A percentile compares a stretch with the other conserved stretches of the same genome.
phyloP scores from a whole-genome alignment of 2,888 invertebrate genomes.

The Cerceris ruficornis region DNA sequence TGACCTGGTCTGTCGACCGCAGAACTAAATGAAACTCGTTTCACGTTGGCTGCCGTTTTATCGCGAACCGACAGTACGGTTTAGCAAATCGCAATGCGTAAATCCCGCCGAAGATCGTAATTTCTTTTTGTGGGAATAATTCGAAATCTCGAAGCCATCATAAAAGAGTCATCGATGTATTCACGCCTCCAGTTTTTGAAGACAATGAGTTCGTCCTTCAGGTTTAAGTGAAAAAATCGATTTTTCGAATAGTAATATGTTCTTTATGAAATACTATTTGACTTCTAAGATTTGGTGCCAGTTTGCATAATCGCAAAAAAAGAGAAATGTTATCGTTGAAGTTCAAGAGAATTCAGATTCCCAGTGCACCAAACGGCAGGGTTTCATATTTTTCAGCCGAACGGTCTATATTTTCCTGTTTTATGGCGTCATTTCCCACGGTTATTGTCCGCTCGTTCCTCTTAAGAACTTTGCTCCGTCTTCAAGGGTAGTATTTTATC shows the following conservation, averaged over 20 bases:
- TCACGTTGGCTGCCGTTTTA: constrained; percentile 21
- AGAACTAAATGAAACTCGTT: constrained; percentile 53
- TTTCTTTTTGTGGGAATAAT: constrained; percentile 7
- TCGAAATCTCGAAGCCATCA: not conserved
- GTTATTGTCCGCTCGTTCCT: not conserved
- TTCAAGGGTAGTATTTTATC: not conserved
- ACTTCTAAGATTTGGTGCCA: not conserved
- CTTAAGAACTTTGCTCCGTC: not conserved
- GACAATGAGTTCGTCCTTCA: too few relatives aligned
- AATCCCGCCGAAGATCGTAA: constrained; percentile 11
- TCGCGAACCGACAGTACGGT: not conserved
- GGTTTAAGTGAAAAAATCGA: too few relatives aligned
- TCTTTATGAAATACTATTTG: too few relatives aligned
- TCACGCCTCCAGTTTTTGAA: too few relatives aligned
- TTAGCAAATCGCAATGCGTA: constrained; percentile 9
- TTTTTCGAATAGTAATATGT: too few relatives aligned
- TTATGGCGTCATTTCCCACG: not conserved
- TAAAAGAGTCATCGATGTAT: too few relatives aligned
- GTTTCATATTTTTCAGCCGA: not conserved
- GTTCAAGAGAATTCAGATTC: too few relatives aligned
- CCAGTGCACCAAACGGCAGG: not conserved
- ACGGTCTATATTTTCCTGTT: not conserved
- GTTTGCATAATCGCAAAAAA: not conserved
- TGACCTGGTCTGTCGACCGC: constrained; percentile 41
- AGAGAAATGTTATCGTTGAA: constrained; percentile 1